Evolutionary conservation across 1,140 invertebrate species (phyloP).

Genomic region (Nomia melanderi): DNA sequence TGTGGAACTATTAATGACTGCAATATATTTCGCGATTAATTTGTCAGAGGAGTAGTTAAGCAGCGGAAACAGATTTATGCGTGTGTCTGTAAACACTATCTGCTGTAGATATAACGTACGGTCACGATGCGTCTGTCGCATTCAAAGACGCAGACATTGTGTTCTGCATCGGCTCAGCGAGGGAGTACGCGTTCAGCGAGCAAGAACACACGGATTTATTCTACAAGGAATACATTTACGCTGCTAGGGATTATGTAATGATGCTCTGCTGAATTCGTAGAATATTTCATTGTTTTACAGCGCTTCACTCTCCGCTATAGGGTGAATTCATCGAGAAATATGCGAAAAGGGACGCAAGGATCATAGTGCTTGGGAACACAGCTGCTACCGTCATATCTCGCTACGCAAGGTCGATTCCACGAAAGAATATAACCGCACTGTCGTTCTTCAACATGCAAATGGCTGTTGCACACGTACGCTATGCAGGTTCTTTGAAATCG

Average conservation of each 20-base stretch:
- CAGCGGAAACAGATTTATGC: too few relatives aligned
- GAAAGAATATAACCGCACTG: constrained; percentile 45
- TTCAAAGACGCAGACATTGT: constrained; percentile 51
- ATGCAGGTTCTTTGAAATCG: too few relatives aligned
- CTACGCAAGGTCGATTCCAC: constrained; percentile 49
- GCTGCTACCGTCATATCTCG: constrained; percentile 45
- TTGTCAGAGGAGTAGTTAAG: too few relatives aligned
- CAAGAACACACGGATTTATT: constrained; percentile 34
- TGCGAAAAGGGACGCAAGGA: constrained; percentile 49
- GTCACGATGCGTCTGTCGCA: constrained; percentile 12
- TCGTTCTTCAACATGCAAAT: constrained; percentile 32
- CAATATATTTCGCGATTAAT: too few relatives aligned
- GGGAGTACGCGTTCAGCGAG: constrained; percentile 45
- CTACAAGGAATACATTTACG: constrained; percentile 31
- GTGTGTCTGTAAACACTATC: too few relatives aligned
- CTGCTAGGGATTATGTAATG: constrained; percentile 44
- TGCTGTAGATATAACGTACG: constrained; percentile 36
- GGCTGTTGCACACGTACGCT: constrained; percentile 19
- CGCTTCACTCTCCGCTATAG: constrained; percentile 17
- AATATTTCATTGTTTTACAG: background rate
- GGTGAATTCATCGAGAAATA: constrained; percentile 49
- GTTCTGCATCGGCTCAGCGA: constrained; percentile 47
- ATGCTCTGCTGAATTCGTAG: too few relatives aligned
- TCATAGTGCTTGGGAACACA: constrained; percentile 47
- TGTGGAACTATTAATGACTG: too few relatives aligned